These are phyloP conservation scores for Azemiops feae DNA, from an alignment of 2,113 vertebrate genomes.

Conservation along the genomic window DNA sequence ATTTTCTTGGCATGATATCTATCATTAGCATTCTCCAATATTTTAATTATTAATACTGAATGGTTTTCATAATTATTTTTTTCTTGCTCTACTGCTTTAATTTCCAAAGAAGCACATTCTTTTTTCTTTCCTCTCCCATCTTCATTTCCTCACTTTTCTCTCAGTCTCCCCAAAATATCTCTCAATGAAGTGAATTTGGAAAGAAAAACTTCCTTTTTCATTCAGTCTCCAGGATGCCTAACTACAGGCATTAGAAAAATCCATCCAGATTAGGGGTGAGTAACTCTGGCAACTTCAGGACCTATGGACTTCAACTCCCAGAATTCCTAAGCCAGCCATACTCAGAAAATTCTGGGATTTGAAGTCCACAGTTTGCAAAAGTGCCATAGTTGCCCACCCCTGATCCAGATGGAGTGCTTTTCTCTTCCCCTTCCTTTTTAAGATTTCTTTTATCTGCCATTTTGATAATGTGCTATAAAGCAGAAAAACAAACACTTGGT, in stretches of 20 bases:
- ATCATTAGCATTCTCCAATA: background rate
- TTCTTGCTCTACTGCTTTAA: background rate
- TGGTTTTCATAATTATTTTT: background rate
- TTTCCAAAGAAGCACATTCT: background rate
- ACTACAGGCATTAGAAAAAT: background rate
- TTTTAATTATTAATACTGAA: background rate
- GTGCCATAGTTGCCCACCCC: background rate
- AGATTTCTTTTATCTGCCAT: slow-evolving; percentile 42
- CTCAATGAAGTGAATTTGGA: slow-evolving; percentile 41
- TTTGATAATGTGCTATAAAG: slow-evolving; percentile 42
- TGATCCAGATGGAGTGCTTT: slow-evolving; percentile 34
- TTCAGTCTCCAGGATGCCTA: slow-evolving; percentile 47
- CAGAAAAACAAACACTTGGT: slow-evolving; percentile 56
- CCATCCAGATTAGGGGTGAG: background rate
- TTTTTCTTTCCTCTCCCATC: background rate
- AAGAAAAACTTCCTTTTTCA: slow-evolving; percentile 53
- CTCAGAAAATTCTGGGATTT: background rate
- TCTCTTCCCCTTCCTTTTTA: slow-evolving; percentile 38
- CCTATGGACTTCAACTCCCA: background rate
- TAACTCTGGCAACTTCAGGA: background rate
- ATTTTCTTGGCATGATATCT: background rate
- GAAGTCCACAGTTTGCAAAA: background rate
- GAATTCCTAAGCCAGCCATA: background rate
- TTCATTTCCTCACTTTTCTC: slow-evolving; percentile 21
- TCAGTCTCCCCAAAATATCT: slow-evolving; percentile 48